Base-by-base conservation (phyloP, 2,113 vertebrate genomes). In the Percina caprodes region DNA sequence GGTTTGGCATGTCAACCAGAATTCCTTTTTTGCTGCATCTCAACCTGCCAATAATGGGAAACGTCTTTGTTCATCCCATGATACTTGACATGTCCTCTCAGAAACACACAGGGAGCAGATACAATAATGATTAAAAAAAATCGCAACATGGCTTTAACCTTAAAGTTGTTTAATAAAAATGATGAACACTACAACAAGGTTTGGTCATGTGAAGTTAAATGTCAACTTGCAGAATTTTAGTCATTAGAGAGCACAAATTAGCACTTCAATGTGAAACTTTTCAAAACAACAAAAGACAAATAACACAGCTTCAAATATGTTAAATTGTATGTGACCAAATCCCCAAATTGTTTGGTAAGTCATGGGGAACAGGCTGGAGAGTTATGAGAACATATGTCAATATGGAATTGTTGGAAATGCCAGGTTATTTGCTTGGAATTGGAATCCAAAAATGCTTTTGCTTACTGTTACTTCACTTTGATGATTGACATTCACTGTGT, bases 1-100 rank as follows among this genome's bases (percentile, higher is more conserved):
- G 80, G 75, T 87, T 77, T 86, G 88, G 73, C 72, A 52, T 19
- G 6, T 60, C 46, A 56, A 13, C 13, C 33, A 72, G 48, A 60
- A 76, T 88, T 85, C 63, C 45, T 77, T 24, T 76, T 68, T 80
- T 2, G 4, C 54, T 70, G 52, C 56, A 74, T 58, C 63, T 74
- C 70, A 82, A 84, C 54, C 60, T 84, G 77, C 51, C 84, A 83
- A 16, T 69, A 76, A 79, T 69, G 61, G 60, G 61, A 88, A 87
- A 69, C 14, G 10, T 69, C 35, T 18, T 45, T 74, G 69, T 55
- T 80, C 52, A 46, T 80, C 39, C 19, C 67, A 24, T 73, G 33
- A 13, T 52, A 74, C 74, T 35, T 55, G 52, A 3, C 13, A 24
- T 75, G 58, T 63, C 78, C 67, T 77, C 15, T 16, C 3, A 61